phyloP scores from a whole-genome alignment of 2,888 invertebrate genomes.

The Luperina nickerlii region DNA sequence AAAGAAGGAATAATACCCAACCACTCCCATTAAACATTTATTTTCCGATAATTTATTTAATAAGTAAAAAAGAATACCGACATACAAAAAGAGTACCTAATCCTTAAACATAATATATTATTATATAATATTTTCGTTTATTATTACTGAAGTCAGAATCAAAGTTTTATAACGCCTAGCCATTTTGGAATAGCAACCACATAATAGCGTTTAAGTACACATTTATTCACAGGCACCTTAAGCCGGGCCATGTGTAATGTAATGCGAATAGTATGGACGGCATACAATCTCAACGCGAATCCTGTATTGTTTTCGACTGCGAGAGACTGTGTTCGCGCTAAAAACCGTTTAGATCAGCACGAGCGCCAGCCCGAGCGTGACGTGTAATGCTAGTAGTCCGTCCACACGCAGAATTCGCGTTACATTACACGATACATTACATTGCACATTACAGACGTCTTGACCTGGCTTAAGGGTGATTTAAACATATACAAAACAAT shows the following conservation, averaged over 20 bases:
- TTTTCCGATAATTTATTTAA: background rate
- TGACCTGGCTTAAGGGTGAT: too few relatives aligned
- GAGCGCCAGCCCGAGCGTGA: background rate
- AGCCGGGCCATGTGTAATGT: background rate
- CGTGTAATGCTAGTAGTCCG: background rate
- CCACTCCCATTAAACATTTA: background rate
- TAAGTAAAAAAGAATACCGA: background rate
- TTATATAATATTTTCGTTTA: too few relatives aligned
- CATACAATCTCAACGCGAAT: background rate
- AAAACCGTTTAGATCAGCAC: background rate
- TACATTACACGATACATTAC: background rate
- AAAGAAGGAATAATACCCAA: background rate
- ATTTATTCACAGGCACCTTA: slow-evolving; percentile 10
- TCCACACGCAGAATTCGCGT: background rate
- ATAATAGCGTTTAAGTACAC: background rate
- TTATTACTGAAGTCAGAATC: background rate
- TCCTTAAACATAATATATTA: background rate
- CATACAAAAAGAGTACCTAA: background rate
- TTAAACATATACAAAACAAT: background rate
- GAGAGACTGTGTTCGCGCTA: background rate
- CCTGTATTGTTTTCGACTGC: background rate
- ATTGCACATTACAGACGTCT: too few relatives aligned
- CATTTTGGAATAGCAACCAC: slow-evolving; percentile 27
- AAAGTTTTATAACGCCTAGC: slow-evolving; percentile 18
- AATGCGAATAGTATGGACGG: background rate